Conservation (phyloP, 1,140 invertebrate genomes). For the Phthorimaea operculella region DNA sequence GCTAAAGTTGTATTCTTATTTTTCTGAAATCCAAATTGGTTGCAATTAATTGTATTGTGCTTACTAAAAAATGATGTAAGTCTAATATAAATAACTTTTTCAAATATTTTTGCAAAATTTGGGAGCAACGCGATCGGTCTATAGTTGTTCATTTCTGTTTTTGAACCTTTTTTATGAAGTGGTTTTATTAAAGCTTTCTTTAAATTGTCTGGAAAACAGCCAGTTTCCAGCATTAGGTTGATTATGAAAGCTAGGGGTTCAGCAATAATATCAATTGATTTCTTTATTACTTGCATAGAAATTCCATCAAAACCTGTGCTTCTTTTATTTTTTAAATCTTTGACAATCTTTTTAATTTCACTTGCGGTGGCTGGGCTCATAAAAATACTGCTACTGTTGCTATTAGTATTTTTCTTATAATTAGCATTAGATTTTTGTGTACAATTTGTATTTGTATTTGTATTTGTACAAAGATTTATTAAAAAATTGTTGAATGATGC, state of each 20-base stretch:
- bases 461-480: constrained; percentile 1
- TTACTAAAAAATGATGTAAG: background rate
- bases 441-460: no score
- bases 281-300: background rate
- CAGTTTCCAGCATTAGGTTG: background rate
- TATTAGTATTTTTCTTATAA: background rate
- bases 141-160: background rate
- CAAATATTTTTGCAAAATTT: constrained; percentile 2
- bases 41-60: no score
- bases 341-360: background rate
- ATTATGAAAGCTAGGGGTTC: background rate
- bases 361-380: background rate
- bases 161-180: constrained; percentile 3
- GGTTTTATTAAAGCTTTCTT: constrained; percentile 4
- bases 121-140: constrained; percentile 2
- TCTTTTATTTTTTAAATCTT: background rate
- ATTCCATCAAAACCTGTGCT: background rate
- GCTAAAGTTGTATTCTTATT: no score
- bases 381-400: background rate
- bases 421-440: background rate
- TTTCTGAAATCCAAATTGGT: no score
- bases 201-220: background rate
- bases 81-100: background rate
- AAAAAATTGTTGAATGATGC: constrained; percentile 1
- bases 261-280: background rate